Evolutionary conservation across 2,797 vertebrate genomes (phyloP), one percentile per base, ranked within the genome.

Genomic region (Phataginus tetradactyla): DNA sequence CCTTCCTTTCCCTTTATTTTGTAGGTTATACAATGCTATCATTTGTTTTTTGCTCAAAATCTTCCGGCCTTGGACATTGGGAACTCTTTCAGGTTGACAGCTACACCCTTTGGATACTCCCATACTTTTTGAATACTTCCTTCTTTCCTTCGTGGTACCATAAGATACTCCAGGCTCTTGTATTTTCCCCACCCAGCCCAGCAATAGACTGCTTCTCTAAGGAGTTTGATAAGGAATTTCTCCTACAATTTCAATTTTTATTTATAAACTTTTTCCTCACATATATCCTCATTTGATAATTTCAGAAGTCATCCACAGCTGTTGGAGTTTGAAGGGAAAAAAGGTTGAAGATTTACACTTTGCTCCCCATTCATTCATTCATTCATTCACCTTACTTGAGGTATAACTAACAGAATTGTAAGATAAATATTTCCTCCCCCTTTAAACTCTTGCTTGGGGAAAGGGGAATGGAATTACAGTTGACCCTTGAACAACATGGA

Each of bases 381-480:
- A 39, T 68, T 59, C 37, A 68, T 71, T 81, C 27, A 29, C 55
- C 55, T 92, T 77, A 84, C 27, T 55, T 68, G 71, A 57, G 32
- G 1, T 77, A 25, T 57, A 63, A 66, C 18, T 71, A 42, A 79
- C 53, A 93, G 53, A 63, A 72, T 34, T 53, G 21, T 79, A 71
- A 78, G 39, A 61, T n/a, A 77, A 8, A 14, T 79, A 20, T n/a
- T 69, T 78, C 71, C 32, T 90, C 3, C 7, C 15, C 51, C 32
- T 85, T 78, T 78, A 86, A 94, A 59, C n/a, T 68, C 61, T 90
- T 91, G 59, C 37, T 75, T 91, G n/a, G 64, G 23, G 51, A 83
- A 85, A 34, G 17, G 11, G 5, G n/a, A 68, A 34, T 80, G n/a
- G 66, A 83, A 78, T 80, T 74, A 45, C 45, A 45, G 45, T 45